Base-by-base conservation (phyloP, 2,888 invertebrate genomes). In the Julus scandinavius region DNA sequence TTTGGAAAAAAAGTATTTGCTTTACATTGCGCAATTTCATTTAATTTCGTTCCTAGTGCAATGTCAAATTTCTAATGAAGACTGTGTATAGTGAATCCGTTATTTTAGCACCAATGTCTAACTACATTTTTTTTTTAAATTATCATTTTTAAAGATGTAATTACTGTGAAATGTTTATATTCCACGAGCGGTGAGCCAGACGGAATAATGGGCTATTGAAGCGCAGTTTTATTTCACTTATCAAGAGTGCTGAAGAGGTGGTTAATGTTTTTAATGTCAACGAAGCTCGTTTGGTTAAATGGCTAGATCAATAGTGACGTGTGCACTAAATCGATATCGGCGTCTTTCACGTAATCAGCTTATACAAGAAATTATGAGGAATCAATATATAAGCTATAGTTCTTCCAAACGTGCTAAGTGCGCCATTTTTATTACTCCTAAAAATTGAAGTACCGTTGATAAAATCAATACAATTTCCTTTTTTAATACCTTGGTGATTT, bases 351-450 rank as follows among this genome's bases (percentile, higher is more conserved):
- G 80, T 80, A 80, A 80, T 80, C 80, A 29, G 80, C 80, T 80
- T 80, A 80, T 38, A 80, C 38, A 3, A 80, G 38, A 80, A 80
- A 80, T 80, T 80, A 80, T 80, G 80, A 80, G 38, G 38, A 80
- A 80, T 29, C 80, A 80, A 80, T 38, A 80, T 80, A 38, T 11
- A 13, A 80, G 80, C 80, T 15, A 38, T 80, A 80, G 15, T 80
- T 80, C 9, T 6, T 80, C 80, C 80, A 80, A 80, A 80, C 80
- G 80, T 80, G 80, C 80, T 80, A 80, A 80, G 80, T 80, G 72
- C 6, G 80, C 29, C 13, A 29, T 38, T 80, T 80, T 80, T 80
- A 80, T 80, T 80, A 80, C 80, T 80, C 38, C 29, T 38, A 80
- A 38, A 80, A 80, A 38, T 29, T 11, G 38, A 80, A 38, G 38